These are phyloP conservation scores for Eutolmus rufibarbis DNA, from an alignment of 2,888 invertebrate genomes.

Conservation along the genomic window DNA sequence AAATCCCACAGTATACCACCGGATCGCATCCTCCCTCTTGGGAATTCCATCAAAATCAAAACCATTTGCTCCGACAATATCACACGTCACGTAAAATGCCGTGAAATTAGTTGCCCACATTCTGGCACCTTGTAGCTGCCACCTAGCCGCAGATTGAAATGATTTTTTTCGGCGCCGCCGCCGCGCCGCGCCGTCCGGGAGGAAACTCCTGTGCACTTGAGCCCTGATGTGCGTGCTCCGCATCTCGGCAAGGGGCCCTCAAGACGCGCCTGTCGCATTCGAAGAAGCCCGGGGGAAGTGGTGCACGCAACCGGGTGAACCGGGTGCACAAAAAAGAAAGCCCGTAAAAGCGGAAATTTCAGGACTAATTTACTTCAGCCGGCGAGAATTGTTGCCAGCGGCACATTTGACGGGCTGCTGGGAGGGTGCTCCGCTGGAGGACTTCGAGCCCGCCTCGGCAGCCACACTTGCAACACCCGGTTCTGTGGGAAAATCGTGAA, in stretches of 20 bases:
- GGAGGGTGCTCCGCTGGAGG: not conserved
- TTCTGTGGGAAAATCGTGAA: constrained; percentile 26
- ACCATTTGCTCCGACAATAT: not conserved
- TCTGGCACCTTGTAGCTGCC: constrained; percentile 27
- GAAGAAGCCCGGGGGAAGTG: not conserved
- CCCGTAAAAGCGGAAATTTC: constrained; percentile 29
- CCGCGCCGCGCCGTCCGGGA: not conserved
- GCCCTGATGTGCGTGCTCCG: not conserved
- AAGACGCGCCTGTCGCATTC: not conserved
- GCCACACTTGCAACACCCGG: constrained; percentile 8
- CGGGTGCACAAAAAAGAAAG: not conserved
- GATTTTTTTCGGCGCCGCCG: not conserved
- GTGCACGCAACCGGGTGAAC: not conserved
- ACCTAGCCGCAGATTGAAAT: not conserved
- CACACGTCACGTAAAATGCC: not conserved
- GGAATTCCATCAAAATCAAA: not conserved
- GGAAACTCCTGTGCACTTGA: not conserved
- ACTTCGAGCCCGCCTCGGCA: not conserved
- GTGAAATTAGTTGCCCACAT: constrained; percentile 23
- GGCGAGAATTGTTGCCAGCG: not conserved
- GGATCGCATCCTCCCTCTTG: not conserved
- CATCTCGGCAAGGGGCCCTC: not conserved
- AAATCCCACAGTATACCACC: not conserved
- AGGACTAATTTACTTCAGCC: constrained; percentile 29
- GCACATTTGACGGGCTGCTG: not conserved